A percentile compares a stretch with the other conserved stretches of the same genome.
phyloP scores from a whole-genome alignment of 2,797 vertebrate genomes.

The Caiman crocodilus region DNA sequence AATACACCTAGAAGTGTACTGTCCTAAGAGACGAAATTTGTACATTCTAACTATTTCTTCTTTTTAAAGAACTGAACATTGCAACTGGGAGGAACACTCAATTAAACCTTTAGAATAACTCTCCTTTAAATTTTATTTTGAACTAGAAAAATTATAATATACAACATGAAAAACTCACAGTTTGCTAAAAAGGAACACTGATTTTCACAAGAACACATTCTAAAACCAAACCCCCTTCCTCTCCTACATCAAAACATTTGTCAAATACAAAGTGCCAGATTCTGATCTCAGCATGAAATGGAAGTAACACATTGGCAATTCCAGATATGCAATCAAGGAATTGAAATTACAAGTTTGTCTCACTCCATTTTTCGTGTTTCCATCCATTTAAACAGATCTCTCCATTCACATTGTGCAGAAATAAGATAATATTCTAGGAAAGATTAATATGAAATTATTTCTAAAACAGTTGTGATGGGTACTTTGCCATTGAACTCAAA shows the following conservation, averaged over 20 bases:
- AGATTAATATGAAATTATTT: conserved; percentile 18
- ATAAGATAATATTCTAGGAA: conserved; percentile 10
- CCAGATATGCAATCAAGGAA: background rate
- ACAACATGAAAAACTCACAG: background rate
- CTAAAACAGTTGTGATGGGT: background rate
- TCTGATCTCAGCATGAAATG: background rate
- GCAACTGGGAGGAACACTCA: background rate
- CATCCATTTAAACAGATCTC: background rate
- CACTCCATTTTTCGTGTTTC: background rate
- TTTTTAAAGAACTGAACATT: background rate
- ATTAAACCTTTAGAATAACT: background rate
- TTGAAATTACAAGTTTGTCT: background rate
- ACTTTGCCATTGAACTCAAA: background rate
- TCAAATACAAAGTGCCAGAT: background rate
- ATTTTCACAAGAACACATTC: background rate
- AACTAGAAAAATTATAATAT: background rate
- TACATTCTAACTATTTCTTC: background rate
- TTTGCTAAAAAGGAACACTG: background rate
- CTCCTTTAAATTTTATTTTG: background rate
- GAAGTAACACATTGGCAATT: background rate
- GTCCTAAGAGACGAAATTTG: background rate
- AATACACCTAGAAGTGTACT: background rate
- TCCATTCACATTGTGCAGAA: background rate
- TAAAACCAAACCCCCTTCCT: background rate
- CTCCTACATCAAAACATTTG: background rate